Conservation (phyloP, 2,113 vertebrate species). For the Peucedramus taeniatus region DNA sequence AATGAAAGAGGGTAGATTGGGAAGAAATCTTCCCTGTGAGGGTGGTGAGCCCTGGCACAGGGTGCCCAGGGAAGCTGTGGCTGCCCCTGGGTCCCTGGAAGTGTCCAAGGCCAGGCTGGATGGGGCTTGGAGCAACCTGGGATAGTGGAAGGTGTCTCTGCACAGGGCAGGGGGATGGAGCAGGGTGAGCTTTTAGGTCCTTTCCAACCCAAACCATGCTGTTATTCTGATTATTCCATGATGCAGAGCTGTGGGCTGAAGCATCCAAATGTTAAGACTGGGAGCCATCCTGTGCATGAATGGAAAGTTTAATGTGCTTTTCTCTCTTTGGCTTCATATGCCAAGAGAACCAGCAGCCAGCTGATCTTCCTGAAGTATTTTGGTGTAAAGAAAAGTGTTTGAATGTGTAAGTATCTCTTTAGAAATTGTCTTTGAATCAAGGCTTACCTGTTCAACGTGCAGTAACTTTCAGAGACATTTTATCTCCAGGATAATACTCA, state of each 20-base stretch:
- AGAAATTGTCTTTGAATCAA: background rate
- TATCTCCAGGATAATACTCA: background rate
- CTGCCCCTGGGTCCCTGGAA: background rate
- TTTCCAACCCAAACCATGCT: background rate
- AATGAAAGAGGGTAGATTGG: background rate
- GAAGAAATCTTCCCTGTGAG: background rate
- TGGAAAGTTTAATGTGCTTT: background rate
- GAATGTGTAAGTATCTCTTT: background rate
- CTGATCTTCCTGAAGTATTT: background rate
- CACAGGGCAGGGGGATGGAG: background rate
- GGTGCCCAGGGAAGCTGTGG: background rate
- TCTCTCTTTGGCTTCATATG: background rate
- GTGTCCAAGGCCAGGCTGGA: background rate
- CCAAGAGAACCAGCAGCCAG: background rate
- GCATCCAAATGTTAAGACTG: background rate
- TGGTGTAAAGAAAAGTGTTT: background rate
- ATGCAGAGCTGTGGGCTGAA: background rate
- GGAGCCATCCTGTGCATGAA: background rate
- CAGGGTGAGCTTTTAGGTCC: fast-evolving
- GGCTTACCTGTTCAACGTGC: background rate
- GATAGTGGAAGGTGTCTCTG: fast-evolving
- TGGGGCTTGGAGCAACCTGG: fast-evolving
- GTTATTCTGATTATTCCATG: background rate
- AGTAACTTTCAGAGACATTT: background rate
- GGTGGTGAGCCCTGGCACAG: fast-evolving